Evolutionary conservation across 1,140 invertebrate species (phyloP).

Genomic region (Pemphigus obesinymphae): DNA sequence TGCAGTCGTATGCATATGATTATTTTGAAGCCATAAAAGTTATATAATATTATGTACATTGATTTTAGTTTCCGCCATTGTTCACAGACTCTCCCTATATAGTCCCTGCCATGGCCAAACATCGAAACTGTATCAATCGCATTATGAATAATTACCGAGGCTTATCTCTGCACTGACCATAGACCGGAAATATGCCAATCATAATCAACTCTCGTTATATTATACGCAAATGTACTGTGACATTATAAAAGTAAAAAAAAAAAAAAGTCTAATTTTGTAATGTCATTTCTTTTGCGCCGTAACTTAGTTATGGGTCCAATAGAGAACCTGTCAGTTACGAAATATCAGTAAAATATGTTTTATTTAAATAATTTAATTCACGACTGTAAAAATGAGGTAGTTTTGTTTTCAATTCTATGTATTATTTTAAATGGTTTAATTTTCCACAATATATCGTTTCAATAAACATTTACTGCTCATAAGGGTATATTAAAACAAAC

Average conservation of each 20-base stretch:
- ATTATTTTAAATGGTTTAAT: too few species aligned
- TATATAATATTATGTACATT: background rate
- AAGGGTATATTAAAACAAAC: too few species aligned
- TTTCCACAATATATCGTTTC: too few species aligned
- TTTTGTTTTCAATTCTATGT: too few species aligned
- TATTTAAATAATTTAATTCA: too few species aligned
- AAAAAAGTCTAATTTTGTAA: too few species aligned
- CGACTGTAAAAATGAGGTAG: too few species aligned
- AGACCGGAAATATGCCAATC: conserved; percentile 25
- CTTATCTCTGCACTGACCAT: conserved; percentile 5
- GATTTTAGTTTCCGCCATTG: conserved; percentile 16
- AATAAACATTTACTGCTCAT: too few species aligned
- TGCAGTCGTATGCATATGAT: conserved; percentile 4
- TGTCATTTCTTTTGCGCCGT: too few species aligned
- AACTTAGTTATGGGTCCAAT: too few species aligned
- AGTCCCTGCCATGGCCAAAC: background rate
- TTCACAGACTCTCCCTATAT: background rate
- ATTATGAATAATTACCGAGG: conserved; percentile 17
- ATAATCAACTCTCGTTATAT: background rate
- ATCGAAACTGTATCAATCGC: conserved; percentile 1
- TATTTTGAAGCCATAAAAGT: background rate
- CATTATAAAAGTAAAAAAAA: background rate
- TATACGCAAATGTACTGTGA: background rate
- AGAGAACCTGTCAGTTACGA: too few species aligned
- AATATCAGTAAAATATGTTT: too few species aligned